Evolutionary conservation across 2,888 invertebrate genomes (phyloP).

Genomic region (Troides aeacus): DNA sequence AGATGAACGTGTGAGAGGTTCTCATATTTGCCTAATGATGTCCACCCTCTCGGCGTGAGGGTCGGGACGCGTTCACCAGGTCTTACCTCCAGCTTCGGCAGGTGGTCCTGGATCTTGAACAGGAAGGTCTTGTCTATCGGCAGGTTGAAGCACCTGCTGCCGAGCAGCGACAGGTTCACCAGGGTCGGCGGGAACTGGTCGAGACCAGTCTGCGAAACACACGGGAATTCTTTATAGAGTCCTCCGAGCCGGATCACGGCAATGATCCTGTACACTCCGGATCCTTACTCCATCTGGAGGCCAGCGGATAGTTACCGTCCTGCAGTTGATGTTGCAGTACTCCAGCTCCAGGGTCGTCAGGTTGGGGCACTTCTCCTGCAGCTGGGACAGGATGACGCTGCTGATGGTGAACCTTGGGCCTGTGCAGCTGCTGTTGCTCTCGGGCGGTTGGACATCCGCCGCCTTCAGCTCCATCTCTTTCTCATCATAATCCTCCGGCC

Average conservation of each 20-base stretch:
- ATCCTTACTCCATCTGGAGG: too few species aligned
- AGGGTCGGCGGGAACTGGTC: slow-evolving; percentile 83
- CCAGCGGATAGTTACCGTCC: slow-evolving; percentile 52
- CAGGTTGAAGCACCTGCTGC: slow-evolving; percentile 71
- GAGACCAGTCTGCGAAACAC: slow-evolving; percentile 77
- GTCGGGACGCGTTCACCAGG: not conserved
- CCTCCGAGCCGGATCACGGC: too few species aligned
- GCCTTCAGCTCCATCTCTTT: slow-evolving; percentile 4
- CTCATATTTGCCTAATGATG: too few species aligned
- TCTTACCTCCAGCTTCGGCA: slow-evolving; percentile 74
- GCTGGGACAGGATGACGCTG: slow-evolving; percentile 45
- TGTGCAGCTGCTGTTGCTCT: slow-evolving; percentile 36
- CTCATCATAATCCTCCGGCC: slow-evolving; percentile 34
- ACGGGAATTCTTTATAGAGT: too few species aligned
- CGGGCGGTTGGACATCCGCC: slow-evolving; percentile 30
- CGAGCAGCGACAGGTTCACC: slow-evolving; percentile 80
- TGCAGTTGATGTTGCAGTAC: slow-evolving; percentile 74
- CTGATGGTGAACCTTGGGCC: slow-evolving; percentile 56
- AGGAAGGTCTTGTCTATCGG: slow-evolving; percentile 74
- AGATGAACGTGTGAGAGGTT: too few species aligned
- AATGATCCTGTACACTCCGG: too few species aligned
- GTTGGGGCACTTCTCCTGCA: slow-evolving; percentile 55
- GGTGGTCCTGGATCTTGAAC: slow-evolving; percentile 72
- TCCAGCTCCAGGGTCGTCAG: slow-evolving; percentile 70
- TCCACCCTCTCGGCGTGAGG: too few species aligned